Conservation (phyloP, 2,888 invertebrate species). For the Cryptophagus acutangulus region DNA sequence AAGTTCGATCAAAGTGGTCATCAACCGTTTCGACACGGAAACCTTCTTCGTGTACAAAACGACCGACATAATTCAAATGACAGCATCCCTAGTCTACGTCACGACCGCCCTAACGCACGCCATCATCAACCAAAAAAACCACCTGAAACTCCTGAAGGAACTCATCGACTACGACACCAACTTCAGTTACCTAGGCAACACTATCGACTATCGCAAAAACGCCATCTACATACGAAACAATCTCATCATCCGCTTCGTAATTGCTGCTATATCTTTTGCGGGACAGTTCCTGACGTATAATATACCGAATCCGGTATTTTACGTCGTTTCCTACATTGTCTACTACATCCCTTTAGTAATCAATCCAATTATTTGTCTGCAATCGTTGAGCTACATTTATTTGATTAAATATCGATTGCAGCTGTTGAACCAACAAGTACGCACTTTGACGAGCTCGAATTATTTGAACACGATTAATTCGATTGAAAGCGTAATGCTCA, state of each 20-base stretch:
- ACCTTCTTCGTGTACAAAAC: conserved; percentile 5
- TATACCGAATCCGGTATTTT: no score
- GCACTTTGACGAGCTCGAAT: background rate
- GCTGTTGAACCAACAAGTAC: conserved; percentile 10
- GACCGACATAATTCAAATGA: conserved; percentile 7
- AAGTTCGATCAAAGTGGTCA: background rate
- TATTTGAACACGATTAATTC: background rate
- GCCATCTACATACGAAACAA: no score
- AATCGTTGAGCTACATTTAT: conserved; percentile 2
- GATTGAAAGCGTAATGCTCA: no score
- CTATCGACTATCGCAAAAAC: conserved; percentile 9
- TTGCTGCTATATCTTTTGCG: background rate
- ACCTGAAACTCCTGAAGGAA: conserved; percentile 5
- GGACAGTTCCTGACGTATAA: background rate
- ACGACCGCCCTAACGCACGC: background rate
- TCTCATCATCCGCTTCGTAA: background rate
- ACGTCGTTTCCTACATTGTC: no score
- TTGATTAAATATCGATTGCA: conserved; percentile 9
- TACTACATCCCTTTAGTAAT: background rate
- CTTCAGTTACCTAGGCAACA: background rate
- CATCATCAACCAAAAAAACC: conserved; percentile 8
- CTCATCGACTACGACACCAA: conserved; percentile 6
- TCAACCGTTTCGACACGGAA: background rate
- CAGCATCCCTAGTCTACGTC: conserved; percentile 1
- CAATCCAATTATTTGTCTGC: background rate